Base-by-base conservation (phyloP, 53 echinoderm and acorn worm species). In the Actinopyga echinites region DNA sequence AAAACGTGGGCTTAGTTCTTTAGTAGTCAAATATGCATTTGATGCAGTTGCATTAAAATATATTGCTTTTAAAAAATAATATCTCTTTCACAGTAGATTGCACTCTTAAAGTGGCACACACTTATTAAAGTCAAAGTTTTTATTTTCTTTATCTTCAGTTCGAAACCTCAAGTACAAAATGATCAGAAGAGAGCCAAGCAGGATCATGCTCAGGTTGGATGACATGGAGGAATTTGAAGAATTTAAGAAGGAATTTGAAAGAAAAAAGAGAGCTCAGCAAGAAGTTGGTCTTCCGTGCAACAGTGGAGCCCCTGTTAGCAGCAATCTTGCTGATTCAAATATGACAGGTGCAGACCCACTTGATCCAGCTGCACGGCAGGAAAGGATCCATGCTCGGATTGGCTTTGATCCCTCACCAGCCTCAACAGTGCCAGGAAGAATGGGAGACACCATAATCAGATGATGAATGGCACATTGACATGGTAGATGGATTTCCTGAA, bases 321-420 rank as follows among this genome's bases (percentile, higher is more conserved):
- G 43, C 83, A 84, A 67, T 12, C 40, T 80, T 15, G 40, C 58
- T 22, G 81, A 80, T 36, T 62, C 81, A 13, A 80, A 61, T 12
- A 61, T 80, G 26, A 60, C 85, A 78, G 80, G 89, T 49, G 65
- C 79, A 79, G 83, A 83, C 11, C 24, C 60, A 56, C 66, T 81
- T 42, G 97, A 97, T 83, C 82, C 94, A 55, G 88, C 85, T 65
- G 86, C 90, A 2, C 65, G 92, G 24, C 95, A 97, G 54, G 86
- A 97, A 37, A 88, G 92, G 59, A 97, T 97, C 30, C 90, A 92
- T 37, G 85, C 87, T 28, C 83, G 97, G 34, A 97, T 97, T 75
- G 97, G 97, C 43, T 97, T 87, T 44, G 97, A 97, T 84, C 97
- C 97, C 0, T 87, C 90, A 65, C 94, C 97, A 17, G 92, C 92